Conservation (phyloP, 1,140 invertebrate species). For the Harlomillsia oculata region DNA sequence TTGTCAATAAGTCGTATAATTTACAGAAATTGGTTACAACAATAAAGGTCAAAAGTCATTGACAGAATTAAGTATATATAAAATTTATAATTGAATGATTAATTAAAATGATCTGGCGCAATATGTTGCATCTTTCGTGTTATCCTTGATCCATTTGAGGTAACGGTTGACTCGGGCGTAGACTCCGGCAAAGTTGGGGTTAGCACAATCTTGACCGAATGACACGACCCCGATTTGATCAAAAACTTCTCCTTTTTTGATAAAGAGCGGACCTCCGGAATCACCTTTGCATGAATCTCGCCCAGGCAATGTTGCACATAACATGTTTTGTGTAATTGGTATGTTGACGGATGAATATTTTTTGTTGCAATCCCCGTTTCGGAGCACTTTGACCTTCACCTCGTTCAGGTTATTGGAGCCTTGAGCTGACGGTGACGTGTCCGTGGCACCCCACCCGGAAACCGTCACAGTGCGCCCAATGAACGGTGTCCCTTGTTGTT, state of each 20-base stretch:
- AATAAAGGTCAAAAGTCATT: too few relatives aligned
- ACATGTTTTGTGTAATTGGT: conserved; percentile 66
- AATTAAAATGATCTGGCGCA: conserved; percentile 46
- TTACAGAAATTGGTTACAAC: too few relatives aligned
- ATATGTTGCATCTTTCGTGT: conserved; percentile 59
- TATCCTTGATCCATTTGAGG: conserved; percentile 62
- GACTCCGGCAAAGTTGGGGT: conserved; percentile 47
- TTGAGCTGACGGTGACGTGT: conserved; percentile 54
- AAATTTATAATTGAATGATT: background rate
- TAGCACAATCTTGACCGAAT: conserved; percentile 43
- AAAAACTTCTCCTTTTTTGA: conserved; percentile 44
- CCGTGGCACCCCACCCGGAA: conserved; percentile 75
- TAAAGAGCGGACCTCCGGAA: conserved; percentile 75
- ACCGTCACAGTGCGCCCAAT: conserved; percentile 59
- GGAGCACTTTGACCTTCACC: conserved; percentile 70
- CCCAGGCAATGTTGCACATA: conserved; percentile 32
- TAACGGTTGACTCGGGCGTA: conserved; percentile 68
- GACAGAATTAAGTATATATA: too few relatives aligned
- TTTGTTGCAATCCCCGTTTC: conserved; percentile 60
- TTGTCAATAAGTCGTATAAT: too few relatives aligned
- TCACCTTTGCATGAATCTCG: conserved; percentile 56
- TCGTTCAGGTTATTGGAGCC: conserved; percentile 64
- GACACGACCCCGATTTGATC: conserved; percentile 32
- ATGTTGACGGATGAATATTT: conserved; percentile 64
- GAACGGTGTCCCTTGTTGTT: conserved; percentile 54